These are phyloP conservation scores for Acrobasis consociella DNA, from an alignment of 2,888 invertebrate genomes.

Conservation along the genomic window DNA sequence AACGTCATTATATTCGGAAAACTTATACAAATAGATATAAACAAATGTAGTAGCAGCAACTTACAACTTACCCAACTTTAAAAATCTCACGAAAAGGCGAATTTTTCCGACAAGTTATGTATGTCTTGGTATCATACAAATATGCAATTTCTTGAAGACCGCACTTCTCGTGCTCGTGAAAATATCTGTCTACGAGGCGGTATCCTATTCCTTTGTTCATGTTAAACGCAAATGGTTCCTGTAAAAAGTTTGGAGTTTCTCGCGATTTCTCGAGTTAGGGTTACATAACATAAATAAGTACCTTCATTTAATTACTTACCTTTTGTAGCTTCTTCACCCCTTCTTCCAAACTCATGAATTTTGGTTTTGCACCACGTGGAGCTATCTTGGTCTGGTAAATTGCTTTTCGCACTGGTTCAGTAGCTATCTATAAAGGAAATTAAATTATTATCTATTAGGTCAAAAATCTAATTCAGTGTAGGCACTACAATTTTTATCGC, in stretches of 20 bases:
- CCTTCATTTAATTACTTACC: conserved; percentile 42
- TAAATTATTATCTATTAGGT: background rate
- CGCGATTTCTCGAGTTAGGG: no score
- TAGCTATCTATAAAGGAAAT: conserved; percentile 64
- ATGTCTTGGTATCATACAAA: conserved; percentile 77
- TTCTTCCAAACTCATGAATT: conserved; percentile 81
- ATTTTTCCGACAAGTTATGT: conserved; percentile 78
- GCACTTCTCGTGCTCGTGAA: conserved; percentile 87
- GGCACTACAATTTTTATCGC: no score
- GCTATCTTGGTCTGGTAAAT: conserved; percentile 84
- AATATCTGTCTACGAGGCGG: conserved; percentile 83
- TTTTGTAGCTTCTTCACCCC: conserved; percentile 81
- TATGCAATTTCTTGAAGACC: conserved; percentile 84
- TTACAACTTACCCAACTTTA: conserved; percentile 78
- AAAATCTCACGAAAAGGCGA: conserved; percentile 82
- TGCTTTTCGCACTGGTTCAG: conserved; percentile 73
- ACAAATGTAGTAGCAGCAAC: no score
- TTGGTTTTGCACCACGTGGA: conserved; percentile 79
- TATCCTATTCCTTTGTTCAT: conserved; percentile 83
- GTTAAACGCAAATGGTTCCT: conserved; percentile 85
- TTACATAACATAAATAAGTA: background rate
- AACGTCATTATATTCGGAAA: no score
- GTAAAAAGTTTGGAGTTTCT: conserved; percentile 33
- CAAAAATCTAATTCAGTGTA: background rate
- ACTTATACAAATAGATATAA: no score